phyloP scores from a whole-genome alignment of 2,797 vertebrate species.

The Neomorphus geoffroyi region DNA sequence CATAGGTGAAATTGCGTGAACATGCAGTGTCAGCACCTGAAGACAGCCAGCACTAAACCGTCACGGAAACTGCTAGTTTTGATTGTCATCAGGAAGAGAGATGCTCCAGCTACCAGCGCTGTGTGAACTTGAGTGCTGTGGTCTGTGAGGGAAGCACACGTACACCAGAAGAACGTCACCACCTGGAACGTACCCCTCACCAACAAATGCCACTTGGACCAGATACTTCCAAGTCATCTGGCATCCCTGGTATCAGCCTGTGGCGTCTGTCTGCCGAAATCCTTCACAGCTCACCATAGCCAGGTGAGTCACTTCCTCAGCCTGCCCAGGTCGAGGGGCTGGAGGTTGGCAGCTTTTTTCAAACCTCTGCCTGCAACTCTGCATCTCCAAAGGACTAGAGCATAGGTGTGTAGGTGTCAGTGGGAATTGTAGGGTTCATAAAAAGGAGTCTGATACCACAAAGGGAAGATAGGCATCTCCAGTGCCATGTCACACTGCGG shows the following conservation, averaged over 20 bases:
- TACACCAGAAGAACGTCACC: neutral
- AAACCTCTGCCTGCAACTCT: neutral
- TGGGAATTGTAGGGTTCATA: neutral
- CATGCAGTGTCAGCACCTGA: neutral
- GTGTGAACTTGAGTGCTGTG: neutral
- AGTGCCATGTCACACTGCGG: neutral
- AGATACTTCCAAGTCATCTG: neutral
- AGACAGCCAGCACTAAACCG: neutral
- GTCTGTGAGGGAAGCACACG: rapidly evolving
- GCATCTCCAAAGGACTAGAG: neutral
- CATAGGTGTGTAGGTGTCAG: neutral
- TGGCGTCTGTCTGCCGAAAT: neutral
- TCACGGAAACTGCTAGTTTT: neutral
- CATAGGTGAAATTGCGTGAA: neutral
- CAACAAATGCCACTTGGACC: neutral
- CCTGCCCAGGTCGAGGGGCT: neutral
- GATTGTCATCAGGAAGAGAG: neutral
- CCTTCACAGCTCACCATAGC: neutral
- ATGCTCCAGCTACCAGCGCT: neutral
- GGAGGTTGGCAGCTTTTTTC: neutral
- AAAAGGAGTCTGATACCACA: neutral
- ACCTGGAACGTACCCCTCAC: neutral
- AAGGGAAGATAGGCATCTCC: neutral
- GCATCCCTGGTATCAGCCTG: neutral
- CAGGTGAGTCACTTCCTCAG: neutral